A percentile compares a stretch with the other conserved stretches of the same genome.
Conservation (phyloP, 2,888 invertebrate genomes). For the Synergus itoensis region DNA sequence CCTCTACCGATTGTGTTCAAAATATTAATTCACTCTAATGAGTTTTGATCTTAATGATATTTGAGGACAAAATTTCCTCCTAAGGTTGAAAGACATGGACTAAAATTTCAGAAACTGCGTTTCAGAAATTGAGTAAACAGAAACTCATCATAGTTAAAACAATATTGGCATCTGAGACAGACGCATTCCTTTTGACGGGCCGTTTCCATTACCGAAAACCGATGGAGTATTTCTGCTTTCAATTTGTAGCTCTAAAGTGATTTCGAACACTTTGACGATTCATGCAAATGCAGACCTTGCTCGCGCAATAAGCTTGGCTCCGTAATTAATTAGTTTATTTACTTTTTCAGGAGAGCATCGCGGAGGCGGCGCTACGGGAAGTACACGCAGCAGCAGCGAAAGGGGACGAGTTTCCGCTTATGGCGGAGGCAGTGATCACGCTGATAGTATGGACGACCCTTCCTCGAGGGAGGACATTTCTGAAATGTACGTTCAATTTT, state of each 20-base stretch:
- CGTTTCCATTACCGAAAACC: neutral
- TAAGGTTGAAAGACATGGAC: neutral
- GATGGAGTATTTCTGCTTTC: conserved; percentile 28
- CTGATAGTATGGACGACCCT: conserved; percentile 74
- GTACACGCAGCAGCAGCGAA: conserved; percentile 71
- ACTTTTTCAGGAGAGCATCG: conserved; percentile 73
- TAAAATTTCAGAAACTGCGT: neutral
- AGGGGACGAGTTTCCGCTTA: conserved; percentile 74
- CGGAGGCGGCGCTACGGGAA: conserved; percentile 73
- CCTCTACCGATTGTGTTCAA: neutral
- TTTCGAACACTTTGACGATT: conserved; percentile 15
- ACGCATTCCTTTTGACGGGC: neutral
- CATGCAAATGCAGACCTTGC: conserved; percentile 1
- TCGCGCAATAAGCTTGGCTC: conserved; percentile 20
- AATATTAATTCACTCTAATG: neutral
- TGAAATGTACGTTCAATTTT: conserved; percentile 71
- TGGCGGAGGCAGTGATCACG: conserved; percentile 70
- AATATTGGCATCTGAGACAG: conserved; percentile 13
- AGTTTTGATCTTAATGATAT: neutral
- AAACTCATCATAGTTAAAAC: neutral
- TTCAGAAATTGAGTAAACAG: neutral
- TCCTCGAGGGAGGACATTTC: conserved; percentile 75
- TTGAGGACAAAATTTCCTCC: neutral
- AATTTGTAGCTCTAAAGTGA: neutral
- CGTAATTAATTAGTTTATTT: conserved; percentile 40